Evolutionary conservation across 1,140 invertebrate genomes (phyloP), one percentile per base, ranked within the genome.

Genomic region (Leptopilina boulardi): DNA sequence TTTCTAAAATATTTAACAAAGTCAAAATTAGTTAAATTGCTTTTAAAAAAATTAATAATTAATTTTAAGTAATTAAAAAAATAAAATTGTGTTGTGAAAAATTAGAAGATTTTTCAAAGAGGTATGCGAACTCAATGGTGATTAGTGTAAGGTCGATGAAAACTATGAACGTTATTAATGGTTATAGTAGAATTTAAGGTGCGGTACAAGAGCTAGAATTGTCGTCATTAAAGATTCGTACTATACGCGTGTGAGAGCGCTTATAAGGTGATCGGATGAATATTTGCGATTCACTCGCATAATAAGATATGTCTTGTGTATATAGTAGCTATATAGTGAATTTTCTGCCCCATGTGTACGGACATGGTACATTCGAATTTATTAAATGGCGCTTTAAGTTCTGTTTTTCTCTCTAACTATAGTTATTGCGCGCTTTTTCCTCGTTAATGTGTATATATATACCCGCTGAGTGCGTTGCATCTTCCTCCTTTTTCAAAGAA

Each of bases 351-450:
- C 10, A 23, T 23, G 41, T 19, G 26, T 72, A 72, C 44, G 41
- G 71, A 13, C 23, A 47, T 74, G 77, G 80, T 83, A 79, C 72
- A 80, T 83, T 34, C 82, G 79, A 80, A 83, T 83, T 83, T 81
- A 83, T 83, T 83, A 80, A 83, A 81, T 79, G 82, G 77, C 70
- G 77, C 77, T 76, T 79, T 81, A 83, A 83, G 77, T 83, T 80
- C 71, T 66, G 56, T 21, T 66, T 66, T 66, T 26, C 21, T 26
- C 56, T 21, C 30, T 34, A 3, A 0, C 56, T 21, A 11, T 66
- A 66, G 56, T 66, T 66, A 34, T 34, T 66, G 56, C 56, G 56
- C 56, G 23, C 54, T 66, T 66, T 66, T 66, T 66, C 26, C 56
- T 66, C 59, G 59, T 15, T 66, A 66, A 21, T 4, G 11, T 38